These are phyloP conservation scores for Pyrgilauda ruficollis DNA, from an alignment of 2,113 vertebrate species.

Conservation along the genomic window DNA sequence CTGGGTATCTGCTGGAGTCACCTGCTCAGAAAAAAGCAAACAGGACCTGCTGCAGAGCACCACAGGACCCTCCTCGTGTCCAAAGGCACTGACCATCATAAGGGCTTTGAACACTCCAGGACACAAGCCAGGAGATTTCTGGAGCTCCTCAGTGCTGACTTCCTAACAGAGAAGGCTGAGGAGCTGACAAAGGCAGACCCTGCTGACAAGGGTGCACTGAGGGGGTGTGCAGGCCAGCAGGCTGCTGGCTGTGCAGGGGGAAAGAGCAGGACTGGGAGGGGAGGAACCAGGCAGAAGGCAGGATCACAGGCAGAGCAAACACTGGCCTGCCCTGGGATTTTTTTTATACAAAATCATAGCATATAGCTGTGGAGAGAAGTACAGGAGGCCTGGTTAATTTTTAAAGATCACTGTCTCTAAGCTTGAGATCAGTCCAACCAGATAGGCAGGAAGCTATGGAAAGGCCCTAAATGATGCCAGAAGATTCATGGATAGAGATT, in stretches of 20 bases:
- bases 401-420: not conserved
- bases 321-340: not conserved
- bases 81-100: not conserved
- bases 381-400: not conserved
- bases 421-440: not conserved
- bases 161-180: not conserved
- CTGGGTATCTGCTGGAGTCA: not conserved
- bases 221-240: not conserved
- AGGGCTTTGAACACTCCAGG: not conserved
- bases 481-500: not conserved
- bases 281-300: not conserved
- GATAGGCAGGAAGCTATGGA: not conserved
- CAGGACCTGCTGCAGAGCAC: not conserved
- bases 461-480: not conserved
- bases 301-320: not conserved
- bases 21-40: not conserved
- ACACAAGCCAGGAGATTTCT: not conserved
- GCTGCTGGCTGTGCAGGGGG: not conserved
- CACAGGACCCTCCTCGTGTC: not conserved
- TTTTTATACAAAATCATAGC: not conserved
- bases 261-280: not conserved
- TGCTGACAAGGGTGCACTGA: not conserved
- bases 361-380: not conserved
- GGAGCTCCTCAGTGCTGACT: not conserved
- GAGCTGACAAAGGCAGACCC: not conserved